Base-by-base conservation (phyloP, 2,113 vertebrate genomes). In the Trogon surrucura region DNA sequence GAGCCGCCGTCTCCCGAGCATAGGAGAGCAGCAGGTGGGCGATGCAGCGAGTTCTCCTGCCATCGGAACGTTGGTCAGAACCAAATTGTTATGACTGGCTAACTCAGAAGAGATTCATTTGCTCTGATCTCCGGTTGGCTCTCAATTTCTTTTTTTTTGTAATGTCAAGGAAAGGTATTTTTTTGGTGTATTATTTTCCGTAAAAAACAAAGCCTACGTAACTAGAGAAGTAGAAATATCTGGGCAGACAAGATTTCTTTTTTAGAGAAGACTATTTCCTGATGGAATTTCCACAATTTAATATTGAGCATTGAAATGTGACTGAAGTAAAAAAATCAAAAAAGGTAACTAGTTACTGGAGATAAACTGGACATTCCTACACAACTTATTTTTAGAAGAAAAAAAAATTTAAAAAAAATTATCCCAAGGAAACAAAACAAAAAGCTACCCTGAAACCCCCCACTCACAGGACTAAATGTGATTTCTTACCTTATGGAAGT, bases 401-500 rank as follows among this genome's bases (percentile, higher is more conserved):
- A 36, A 30, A 41, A 14, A 9, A 32, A 29, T 41, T 41, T 41
- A 10, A 41, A 7, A 7, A 25, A 16, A 13, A 23, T 20, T 80
- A 83, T 17, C 34, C 26, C 13, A 70, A 41, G 9, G 38, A 67
- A 60, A 60, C 9, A 79, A 36, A 4, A 8, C 36, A n/a, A 36
- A 57, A 48, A 32, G 6, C 20, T 74, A 23, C 34, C 32, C 69
- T 36, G n/a, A 66, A 78, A 51, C 4, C 41, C 51, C 51, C 38
- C 38, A 64, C 81, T 64, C 73, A 84, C 60, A 69, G 27, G 5
- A 60, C 78, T 67, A 48, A 74, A 86, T 32, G 56, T 4, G 5
- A 57, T 45, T 79, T 94, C 89, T 92, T 95, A 85, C 77, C 94
- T 92, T 71, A 60, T 56, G 56, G 32, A 92, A 69, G 86, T 56